Percentiles rank a stretch among this genome's conserved stretches.
Conservation (phyloP, 2,888 invertebrate species). For the Caenorhabditis becei region DNA sequence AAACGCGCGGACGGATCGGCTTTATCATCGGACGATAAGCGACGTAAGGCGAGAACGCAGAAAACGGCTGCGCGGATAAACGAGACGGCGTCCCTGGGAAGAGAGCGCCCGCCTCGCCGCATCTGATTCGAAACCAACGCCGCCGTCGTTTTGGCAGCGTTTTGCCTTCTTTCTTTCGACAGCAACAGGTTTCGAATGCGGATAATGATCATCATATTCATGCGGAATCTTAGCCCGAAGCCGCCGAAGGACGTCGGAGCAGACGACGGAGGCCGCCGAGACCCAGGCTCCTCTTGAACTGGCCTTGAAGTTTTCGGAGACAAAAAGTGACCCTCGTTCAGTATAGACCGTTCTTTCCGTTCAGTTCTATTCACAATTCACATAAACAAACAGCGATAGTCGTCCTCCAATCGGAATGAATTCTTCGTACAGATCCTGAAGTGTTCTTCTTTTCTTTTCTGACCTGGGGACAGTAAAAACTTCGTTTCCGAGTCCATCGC, state of each 20-base stretch:
- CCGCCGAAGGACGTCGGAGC: conserved; percentile 1
- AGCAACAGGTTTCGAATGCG: conserved; percentile 50
- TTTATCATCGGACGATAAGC: conserved; percentile 27
- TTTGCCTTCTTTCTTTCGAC: conserved; percentile 36
- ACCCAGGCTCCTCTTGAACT: conserved; percentile 19
- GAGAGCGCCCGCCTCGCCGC: conserved; percentile 31
- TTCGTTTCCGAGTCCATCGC: too few species aligned
- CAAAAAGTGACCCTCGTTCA: conserved; percentile 29
- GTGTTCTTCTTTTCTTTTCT: conserved; percentile 11
- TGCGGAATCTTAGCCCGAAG: conserved; percentile 23
- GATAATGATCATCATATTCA: conserved; percentile 57
- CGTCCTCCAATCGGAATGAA: conserved; percentile 23
- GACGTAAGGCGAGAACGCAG: conserved; percentile 27
- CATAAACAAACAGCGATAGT: conserved; percentile 48
- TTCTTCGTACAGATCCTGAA: neutral
- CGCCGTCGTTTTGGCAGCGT: conserved; percentile 27
- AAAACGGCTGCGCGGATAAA: conserved; percentile 46
- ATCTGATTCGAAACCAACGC: conserved; percentile 52
- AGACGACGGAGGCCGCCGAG: neutral
- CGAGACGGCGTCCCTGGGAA: conserved; percentile 26
- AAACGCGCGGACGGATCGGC: conserved; percentile 14
- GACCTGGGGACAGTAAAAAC: neutral
- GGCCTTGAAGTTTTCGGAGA: conserved; percentile 28
- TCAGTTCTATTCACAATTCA: conserved; percentile 37
- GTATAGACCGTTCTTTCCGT: conserved; percentile 28